A percentile compares a stretch with the other conserved stretches of the same genome.
Evolutionary conservation across 2,888 invertebrate genomes (phyloP).

Genomic region (Tribolium freemani): DNA sequence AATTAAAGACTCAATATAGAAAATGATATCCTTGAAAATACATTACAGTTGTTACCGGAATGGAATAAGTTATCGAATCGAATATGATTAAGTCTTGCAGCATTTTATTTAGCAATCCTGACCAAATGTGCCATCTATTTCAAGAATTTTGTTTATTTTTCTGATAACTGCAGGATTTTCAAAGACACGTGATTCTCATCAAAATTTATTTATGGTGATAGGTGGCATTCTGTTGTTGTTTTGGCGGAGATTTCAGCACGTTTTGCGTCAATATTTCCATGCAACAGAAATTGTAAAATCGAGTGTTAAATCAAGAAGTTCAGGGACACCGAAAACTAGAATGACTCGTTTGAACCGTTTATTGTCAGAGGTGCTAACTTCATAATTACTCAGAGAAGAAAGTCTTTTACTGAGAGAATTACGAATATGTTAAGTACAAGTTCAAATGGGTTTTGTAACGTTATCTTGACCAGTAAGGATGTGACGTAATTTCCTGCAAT

Average conservation of each 20-base stretch:
- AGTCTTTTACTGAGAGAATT: neutral
- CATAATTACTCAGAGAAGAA: neutral
- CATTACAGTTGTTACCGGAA: constrained; percentile 45
- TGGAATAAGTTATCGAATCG: constrained; percentile 44
- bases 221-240: too few species aligned
- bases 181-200: too few species aligned
- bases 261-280: too few species aligned
- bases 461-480: constrained; percentile 41
- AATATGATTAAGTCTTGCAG: constrained; percentile 39
- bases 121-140: neutral
- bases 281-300: too few species aligned
- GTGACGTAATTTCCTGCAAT: constrained; percentile 46
- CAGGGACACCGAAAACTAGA: too few species aligned
- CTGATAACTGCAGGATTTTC: neutral
- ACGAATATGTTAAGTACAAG: constrained; percentile 23
- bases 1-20: constrained; percentile 47
- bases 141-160: neutral
- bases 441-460: constrained; percentile 29
- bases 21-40: constrained; percentile 48
- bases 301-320: too few species aligned
- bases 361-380: neutral
- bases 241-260: too few species aligned
- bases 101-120: constrained; percentile 25
- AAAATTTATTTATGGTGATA: too few species aligned
- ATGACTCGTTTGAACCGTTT: neutral